These are phyloP conservation scores for Stenodema calcarata DNA, from an alignment of 2,888 invertebrate species.

Conservation along the genomic window DNA sequence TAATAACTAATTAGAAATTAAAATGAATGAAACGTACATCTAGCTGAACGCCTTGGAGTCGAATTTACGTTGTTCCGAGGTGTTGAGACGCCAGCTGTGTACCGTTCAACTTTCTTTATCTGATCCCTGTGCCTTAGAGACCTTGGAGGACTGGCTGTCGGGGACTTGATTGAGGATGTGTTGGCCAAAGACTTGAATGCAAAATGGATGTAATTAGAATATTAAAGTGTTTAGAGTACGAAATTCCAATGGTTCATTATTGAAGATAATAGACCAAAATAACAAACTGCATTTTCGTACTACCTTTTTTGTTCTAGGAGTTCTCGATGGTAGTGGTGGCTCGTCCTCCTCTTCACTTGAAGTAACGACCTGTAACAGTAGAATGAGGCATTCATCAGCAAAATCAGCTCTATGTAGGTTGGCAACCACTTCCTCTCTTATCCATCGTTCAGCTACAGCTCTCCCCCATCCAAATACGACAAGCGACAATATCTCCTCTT, in stretches of 20 bases:
- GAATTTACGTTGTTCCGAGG: background rate
- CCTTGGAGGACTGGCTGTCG: background rate
- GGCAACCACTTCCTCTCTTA: too few species aligned
- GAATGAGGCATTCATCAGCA: too few species aligned
- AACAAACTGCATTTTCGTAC: too few species aligned
- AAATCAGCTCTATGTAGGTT: too few species aligned
- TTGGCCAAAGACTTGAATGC: background rate
- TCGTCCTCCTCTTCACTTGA: slow-evolving; percentile 15
- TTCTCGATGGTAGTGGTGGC: background rate
- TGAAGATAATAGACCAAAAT: too few species aligned
- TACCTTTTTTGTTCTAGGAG: background rate
- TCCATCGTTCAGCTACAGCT: too few species aligned
- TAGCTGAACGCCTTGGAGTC: background rate
- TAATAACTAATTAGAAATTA: background rate
- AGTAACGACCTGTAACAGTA: background rate
- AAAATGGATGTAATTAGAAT: too few species aligned
- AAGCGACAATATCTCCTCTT: too few species aligned
- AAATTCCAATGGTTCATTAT: too few species aligned
- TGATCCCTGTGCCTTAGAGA: background rate
- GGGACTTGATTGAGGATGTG: background rate
- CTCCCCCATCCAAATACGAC: too few species aligned
- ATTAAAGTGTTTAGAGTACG: too few species aligned
- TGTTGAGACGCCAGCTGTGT: background rate
- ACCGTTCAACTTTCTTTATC: background rate
- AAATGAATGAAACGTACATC: background rate